A percentile compares a stretch with the other conserved stretches of the same genome.
phyloP scores from a whole-genome alignment of 2,113 vertebrate species.

The Odocoileus virginianus region DNA sequence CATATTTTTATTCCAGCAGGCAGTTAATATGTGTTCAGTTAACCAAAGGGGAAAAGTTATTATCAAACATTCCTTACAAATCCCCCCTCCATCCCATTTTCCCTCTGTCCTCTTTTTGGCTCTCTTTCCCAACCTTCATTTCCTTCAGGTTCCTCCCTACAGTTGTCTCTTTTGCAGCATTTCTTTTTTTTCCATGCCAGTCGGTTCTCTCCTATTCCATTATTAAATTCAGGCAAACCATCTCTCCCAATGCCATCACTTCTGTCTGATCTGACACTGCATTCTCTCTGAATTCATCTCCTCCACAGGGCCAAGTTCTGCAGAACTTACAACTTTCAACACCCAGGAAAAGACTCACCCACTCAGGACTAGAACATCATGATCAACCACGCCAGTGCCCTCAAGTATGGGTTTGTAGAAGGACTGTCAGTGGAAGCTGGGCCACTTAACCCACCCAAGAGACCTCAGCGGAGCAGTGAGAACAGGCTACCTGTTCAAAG shows the following conservation, averaged over 20 bases:
- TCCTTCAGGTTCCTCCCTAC: not conserved
- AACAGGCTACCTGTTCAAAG: not conserved
- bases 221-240: not conserved
- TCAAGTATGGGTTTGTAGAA: not conserved
- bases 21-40: not conserved
- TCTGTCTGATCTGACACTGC: not conserved
- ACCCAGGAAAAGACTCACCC: not conserved
- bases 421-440: not conserved
- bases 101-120: not conserved
- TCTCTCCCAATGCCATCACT: not conserved
- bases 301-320: rapidly evolving
- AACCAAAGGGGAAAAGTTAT: not conserved
- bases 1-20: not conserved
- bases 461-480: not conserved
- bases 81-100: not conserved
- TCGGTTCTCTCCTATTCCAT: too few species aligned
- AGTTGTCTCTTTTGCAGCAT: too few species aligned
- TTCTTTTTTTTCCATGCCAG: not conserved
- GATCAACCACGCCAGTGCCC: rapidly evolving
- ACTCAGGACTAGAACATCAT: not conserved
- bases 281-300: not conserved
- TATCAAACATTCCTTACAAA: not conserved
- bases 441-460: not conserved
- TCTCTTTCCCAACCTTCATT: not conserved
- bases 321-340: not conserved